Evolutionary conservation across 1,140 invertebrate genomes (phyloP), one percentile per base, ranked within the genome.

Genomic region (Dendrolimus punctatus): DNA sequence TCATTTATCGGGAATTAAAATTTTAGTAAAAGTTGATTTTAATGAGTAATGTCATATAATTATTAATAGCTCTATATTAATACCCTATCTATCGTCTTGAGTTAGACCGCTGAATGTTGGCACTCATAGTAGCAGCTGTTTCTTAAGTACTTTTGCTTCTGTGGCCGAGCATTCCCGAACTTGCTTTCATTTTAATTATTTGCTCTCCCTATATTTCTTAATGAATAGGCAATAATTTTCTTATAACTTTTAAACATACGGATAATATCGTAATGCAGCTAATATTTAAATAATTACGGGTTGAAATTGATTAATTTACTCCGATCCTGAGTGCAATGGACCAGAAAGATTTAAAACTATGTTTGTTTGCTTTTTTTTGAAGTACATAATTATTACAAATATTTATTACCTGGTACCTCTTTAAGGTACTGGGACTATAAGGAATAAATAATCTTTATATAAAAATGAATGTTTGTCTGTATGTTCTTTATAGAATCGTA

Each of bases 101-200:
- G 44, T 42, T 9, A 40, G 40, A 53, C 40, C 52, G 44, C 48
- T 49, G 37, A 46, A 37, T 46, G 54, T 53, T 53, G 53, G 57
- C 43, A 58, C 66, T 73, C 56, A 51, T 60, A 61, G 69, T 66
- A 67, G 64, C 69, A 60, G 70, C 46, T 68, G 66, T 62, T 70
- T 66, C 68, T 69, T 67, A 73, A 74, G 71, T 68, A 71, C 64
- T 66, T 68, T 62, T 73, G 57, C 66, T 71, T 67, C 68, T 68
- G 73, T 54, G 66, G 68, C 68, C 69, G 60, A 62, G 63, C 68
- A 48, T 40, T 46, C 53, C n/a, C 51, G 37, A 46, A 36, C 55
- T 48, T 49, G 53, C 51, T 59, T 54, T 57, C 52, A 60, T 65
- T 64, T 68, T 78, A 63, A 76, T 80, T 75, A 78, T 76, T 75